Conservation (phyloP, 2,113 vertebrate genomes). For the Rhizomys pruinosus region DNA sequence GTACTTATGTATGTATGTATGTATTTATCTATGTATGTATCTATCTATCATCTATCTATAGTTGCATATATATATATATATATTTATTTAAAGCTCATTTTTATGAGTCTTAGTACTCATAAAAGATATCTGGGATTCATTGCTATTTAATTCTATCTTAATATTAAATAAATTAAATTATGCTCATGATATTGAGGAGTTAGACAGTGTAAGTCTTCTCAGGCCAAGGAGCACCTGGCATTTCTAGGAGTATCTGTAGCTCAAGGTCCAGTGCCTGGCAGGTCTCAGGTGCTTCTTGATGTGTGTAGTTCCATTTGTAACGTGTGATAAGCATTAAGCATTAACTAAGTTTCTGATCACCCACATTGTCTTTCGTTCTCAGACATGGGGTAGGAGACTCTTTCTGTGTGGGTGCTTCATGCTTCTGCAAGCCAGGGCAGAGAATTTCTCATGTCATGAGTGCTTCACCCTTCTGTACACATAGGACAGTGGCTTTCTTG, state of each 20-base stretch:
- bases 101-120: neutral
- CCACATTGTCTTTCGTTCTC: neutral
- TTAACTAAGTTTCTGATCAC: neutral
- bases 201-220: neutral
- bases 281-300: neutral
- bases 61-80: no score
- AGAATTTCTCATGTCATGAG: no score
- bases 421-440: no score
- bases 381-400: neutral
- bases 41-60: no score
- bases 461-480: neutral
- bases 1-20: no score
- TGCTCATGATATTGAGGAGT: neutral
- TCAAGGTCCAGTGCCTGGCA: neutral
- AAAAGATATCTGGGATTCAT: neutral
- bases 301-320: neutral
- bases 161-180: neutral
- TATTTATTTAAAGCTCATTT: neutral
- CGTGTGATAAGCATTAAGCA: neutral
- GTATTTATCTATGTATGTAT: no score
- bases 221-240: neutral
- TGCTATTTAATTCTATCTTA: constrained; percentile 15
- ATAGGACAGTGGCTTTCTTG: neutral
- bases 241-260: neutral
- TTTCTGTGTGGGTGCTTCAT: neutral